Conservation (phyloP, 2,888 invertebrate genomes). For the Pecten maximus region DNA sequence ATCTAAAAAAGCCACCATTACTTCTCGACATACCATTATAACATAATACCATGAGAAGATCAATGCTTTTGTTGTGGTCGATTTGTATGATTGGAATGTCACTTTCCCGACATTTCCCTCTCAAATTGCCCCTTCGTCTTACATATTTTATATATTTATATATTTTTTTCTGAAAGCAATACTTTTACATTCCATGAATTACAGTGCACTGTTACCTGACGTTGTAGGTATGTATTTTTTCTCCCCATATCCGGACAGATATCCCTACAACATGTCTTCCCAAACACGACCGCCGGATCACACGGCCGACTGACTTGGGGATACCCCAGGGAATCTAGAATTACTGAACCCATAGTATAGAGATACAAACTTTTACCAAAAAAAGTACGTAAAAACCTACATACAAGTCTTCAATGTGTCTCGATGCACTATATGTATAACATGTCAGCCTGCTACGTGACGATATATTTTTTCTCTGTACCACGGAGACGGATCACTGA, state of each 20-base stretch:
- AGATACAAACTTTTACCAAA: background rate
- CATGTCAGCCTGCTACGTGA: background rate
- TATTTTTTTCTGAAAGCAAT: background rate
- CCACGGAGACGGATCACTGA: background rate
- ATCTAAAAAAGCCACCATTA: no score
- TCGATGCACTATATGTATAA: background rate
- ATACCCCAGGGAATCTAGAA: background rate
- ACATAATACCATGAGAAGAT: no score
- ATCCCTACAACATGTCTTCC: background rate
- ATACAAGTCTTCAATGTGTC: background rate
- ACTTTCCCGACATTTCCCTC: no score
- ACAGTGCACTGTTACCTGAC: no score
- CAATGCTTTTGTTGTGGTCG: no score
- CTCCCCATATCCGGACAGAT: background rate
- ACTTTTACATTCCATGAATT: background rate
- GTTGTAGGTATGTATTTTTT: background rate
- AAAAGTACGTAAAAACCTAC: background rate
- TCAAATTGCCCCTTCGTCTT: no score
- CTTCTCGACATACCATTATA: no score
- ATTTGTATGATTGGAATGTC: no score
- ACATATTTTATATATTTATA: no score
- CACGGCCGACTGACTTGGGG: background rate
- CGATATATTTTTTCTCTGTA: background rate
- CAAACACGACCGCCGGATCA: background rate
- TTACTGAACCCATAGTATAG: background rate